Evolutionary conservation across 2,888 invertebrate species (phyloP), one percentile per base, ranked within the genome.

Genomic region (Eupithecia abbreviata): DNA sequence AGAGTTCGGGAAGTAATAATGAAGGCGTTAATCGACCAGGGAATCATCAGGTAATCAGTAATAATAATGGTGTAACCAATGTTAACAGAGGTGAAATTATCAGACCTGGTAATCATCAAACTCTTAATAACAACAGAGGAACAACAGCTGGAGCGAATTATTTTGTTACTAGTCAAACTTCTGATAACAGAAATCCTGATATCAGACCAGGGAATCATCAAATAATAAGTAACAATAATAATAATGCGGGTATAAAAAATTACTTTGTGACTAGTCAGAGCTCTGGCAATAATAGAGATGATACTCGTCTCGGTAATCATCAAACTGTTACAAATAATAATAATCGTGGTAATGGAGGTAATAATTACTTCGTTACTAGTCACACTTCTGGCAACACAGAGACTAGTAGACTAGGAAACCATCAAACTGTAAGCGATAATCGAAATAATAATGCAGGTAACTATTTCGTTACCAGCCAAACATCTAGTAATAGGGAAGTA

Each of bases 381-480:
- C 76, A 76, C 7, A 72, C 68, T 13, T 72, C 62, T 43, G 76
- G 74, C 7, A 74, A 72, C 43, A 67, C 13, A 51, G 69, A 72
- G 15, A 51, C 42, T 7, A 67, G 45, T 45, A 51, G 76, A 55
- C 66, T 70, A 6, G 76, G 76, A 9, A 78, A 78, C 65, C 78
- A 78, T 43, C 78, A 78, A 74, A 72, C 73, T 10, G 51, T 78
- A 4, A 75, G 69, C 30, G 58, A 62, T 41, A 71, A 45, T 47
- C 71, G 67, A 2, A 71, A 74, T 51, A 69, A 62, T 12, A 71
- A 55, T 18, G 51, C 70, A 13, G 73, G 67, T 43, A 73, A 75
- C 6, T 78, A 67, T n/a, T 75, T 75, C 12, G 62, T 78, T n/a
- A 78, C 75, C 9, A 78, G 75, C 45, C 75, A 78, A 5, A 73